A percentile compares a stretch with the other conserved stretches of the same genome.
These are phyloP conservation scores for Pogonognathellus flavescens DNA, from an alignment of 1,140 invertebrate species.

Conservation along the genomic window DNA sequence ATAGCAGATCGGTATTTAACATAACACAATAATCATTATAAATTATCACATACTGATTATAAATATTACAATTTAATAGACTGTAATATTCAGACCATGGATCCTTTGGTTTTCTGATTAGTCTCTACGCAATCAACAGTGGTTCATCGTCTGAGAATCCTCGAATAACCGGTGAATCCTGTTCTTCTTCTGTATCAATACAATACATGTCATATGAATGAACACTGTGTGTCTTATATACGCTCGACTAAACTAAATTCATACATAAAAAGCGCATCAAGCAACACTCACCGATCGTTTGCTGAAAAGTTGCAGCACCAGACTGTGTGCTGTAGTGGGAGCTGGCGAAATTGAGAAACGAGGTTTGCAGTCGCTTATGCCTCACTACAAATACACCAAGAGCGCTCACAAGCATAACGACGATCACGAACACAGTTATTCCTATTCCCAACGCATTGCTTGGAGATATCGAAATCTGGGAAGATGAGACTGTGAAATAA, in stretches of 20 bases:
- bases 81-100: slow-evolving; percentile 14
- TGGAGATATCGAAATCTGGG: slow-evolving; percentile 47
- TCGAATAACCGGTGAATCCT: slow-evolving; percentile 87
- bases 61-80: slow-evolving; percentile 22
- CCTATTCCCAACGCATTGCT: slow-evolving; percentile 67
- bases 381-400: slow-evolving; percentile 79
- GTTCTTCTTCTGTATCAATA: slow-evolving; percentile 78
- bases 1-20: slow-evolving; percentile 24
- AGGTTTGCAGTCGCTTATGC: slow-evolving; percentile 81
- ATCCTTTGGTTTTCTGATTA: slow-evolving; percentile 18
- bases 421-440: slow-evolving; percentile 72
- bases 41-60: slow-evolving; percentile 44
- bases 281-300: slow-evolving; percentile 57
- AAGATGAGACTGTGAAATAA: not conserved
- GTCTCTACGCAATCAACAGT: slow-evolving; percentile 85
- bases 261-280: not conserved
- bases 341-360: slow-evolving; percentile 85
- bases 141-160: slow-evolving; percentile 95
- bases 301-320: slow-evolving; percentile 83
- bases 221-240: slow-evolving; percentile 5
- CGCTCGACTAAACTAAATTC: not conserved
- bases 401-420: slow-evolving; percentile 75
- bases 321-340: slow-evolving; percentile 80
- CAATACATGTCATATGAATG: slow-evolving; percentile 67
- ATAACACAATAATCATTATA: slow-evolving; percentile 42